Percentiles rank a stretch among this genome's conserved stretches.
phyloP scores from a whole-genome alignment of 1,140 invertebrate genomes.

The Zaprionus tsacasi region DNA sequence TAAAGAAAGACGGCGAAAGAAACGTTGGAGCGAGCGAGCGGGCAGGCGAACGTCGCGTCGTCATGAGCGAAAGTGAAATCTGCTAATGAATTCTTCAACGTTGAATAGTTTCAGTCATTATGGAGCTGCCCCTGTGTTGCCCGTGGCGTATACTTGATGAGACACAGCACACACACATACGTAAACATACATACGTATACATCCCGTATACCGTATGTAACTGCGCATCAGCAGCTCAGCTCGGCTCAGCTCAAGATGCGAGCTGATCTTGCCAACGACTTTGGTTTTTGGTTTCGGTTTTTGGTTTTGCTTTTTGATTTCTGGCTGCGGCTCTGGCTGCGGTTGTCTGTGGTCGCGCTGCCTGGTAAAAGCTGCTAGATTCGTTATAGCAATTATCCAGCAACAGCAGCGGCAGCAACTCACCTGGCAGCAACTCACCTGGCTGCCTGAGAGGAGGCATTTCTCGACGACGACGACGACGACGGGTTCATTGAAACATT shows the following conservation, averaged over 20 bases:
- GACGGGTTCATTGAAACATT: slow-evolving; percentile 76
- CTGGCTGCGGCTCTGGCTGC: slow-evolving; percentile 38
- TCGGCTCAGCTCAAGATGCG: slow-evolving; percentile 39
- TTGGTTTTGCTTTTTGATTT: slow-evolving; percentile 42
- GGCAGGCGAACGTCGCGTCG: slow-evolving; percentile 54
- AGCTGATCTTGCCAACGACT: slow-evolving; percentile 32
- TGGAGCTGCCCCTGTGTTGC: slow-evolving; percentile 52
- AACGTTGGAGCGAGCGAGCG: background rate
- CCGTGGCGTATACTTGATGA: slow-evolving; percentile 69
- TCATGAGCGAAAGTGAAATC: slow-evolving; percentile 84
- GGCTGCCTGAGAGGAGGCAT: slow-evolving; percentile 20
- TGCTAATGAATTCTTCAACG: slow-evolving; percentile 84
- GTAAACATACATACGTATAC: background rate
- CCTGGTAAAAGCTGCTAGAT: slow-evolving; percentile 77
- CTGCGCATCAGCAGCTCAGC: slow-evolving; percentile 44
- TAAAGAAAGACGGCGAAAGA: slow-evolving; percentile 12
- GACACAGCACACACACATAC: slow-evolving; percentile 9
- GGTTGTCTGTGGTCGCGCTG: slow-evolving; percentile 1
- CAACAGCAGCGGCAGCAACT: slow-evolving; percentile 9
- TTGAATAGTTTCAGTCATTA: slow-evolving; percentile 84
- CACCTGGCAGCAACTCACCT: slow-evolving; percentile 42
- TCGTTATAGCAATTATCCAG: slow-evolving; percentile 78
- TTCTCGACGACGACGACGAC: slow-evolving; percentile 14
- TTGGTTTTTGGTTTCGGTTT: slow-evolving; percentile 4
- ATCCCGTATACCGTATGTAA: slow-evolving; percentile 4